Conservation (phyloP, 2,113 vertebrate genomes). For the Mustela nigripes region DNA sequence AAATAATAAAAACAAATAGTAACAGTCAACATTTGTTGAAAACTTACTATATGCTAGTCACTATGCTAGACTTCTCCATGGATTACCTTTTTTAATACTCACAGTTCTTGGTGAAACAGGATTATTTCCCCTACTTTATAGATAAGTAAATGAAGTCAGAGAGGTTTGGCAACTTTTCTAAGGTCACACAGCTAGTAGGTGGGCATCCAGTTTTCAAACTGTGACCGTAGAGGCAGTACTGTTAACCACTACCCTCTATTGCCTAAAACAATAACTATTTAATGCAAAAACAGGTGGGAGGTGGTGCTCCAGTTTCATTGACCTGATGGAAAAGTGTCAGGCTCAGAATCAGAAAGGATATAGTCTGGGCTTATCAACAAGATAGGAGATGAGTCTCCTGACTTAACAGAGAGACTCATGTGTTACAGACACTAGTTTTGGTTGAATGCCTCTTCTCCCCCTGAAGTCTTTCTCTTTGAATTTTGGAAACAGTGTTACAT, state of each 20-base stretch:
- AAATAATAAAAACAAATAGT: background rate
- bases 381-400: background rate
- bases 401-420: background rate
- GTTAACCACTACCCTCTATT: background rate
- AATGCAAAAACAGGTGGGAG: background rate
- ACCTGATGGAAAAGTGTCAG: background rate
- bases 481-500: background rate
- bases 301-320: background rate
- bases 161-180: constrained; percentile 65
- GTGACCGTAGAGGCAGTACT: background rate
- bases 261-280: background rate
- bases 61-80: background rate
- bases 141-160: constrained; percentile 71
- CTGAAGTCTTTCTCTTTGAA: background rate
- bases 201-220: background rate
- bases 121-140: background rate
- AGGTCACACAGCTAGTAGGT: constrained; percentile 38
- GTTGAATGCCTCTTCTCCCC: background rate
- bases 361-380: background rate
- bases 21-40: background rate
- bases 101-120: background rate
- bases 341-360: background rate
- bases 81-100: background rate
- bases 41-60: background rate
- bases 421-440: background rate